Evolutionary conservation across 2,888 invertebrate species (phyloP).

Genomic region (Neoscelio sp.): DNA sequence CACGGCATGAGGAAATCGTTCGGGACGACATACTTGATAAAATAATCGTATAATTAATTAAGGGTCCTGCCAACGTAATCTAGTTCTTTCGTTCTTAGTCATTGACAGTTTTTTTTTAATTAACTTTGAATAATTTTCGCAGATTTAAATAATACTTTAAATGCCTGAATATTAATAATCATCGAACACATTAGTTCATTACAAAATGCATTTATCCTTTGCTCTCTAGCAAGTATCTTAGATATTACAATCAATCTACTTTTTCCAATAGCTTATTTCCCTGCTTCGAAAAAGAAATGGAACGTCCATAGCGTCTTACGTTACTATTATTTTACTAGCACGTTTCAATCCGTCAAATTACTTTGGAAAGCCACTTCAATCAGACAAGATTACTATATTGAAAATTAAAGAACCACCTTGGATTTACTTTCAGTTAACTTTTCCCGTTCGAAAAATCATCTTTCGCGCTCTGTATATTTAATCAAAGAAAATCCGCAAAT

Average conservation of each 20-base stretch:
- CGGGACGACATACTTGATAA: conserved; percentile 43
- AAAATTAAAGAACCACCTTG: conserved; percentile 58
- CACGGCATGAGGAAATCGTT: conserved; percentile 65
- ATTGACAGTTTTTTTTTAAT: conserved; percentile 32
- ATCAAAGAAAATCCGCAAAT: conserved; percentile 7
- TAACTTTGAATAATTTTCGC: conserved; percentile 5
- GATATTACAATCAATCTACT: conserved; percentile 37
- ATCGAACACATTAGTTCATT: too few relatives aligned
- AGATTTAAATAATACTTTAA: background rate
- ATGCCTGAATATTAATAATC: too few relatives aligned
- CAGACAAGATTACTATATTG: conserved; percentile 54
- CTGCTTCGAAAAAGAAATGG: conserved; percentile 31
- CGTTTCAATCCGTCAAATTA: conserved; percentile 43
- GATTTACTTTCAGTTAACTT: conserved; percentile 42
- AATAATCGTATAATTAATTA: conserved; percentile 61
- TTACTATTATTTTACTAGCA: conserved; percentile 56
- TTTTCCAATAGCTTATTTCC: conserved; percentile 46
- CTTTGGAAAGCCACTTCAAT: conserved; percentile 54
- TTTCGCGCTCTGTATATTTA: conserved; percentile 9
- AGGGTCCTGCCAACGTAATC: conserved; percentile 34
- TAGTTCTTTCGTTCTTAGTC: conserved; percentile 20
- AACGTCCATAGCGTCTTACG: conserved; percentile 32
- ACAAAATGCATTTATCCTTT: conserved; percentile 30
- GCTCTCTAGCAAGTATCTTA: conserved; percentile 10
- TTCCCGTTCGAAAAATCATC: conserved; percentile 40